phyloP scores from a whole-genome alignment of 2,113 vertebrate genomes.

The Pangasianodon hypophthalmus region DNA sequence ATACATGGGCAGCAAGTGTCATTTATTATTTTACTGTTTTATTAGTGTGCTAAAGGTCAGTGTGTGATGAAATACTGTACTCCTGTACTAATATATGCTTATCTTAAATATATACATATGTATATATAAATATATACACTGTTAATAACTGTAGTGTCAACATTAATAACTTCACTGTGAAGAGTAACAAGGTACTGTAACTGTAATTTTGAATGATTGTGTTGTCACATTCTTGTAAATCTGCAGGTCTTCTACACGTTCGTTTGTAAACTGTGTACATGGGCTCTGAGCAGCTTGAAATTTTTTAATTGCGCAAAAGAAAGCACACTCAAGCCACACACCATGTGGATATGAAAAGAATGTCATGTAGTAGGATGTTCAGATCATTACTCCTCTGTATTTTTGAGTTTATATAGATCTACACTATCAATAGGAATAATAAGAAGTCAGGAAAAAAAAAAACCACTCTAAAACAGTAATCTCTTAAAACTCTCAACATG shows the following conservation, averaged over 20 bases:
- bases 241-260: background rate
- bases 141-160: background rate
- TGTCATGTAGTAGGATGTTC: background rate
- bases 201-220: background rate
- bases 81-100: too few species aligned
- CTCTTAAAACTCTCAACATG: background rate
- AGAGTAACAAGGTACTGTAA: background rate
- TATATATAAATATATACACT: too few species aligned
- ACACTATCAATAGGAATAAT: background rate
- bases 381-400: background rate
- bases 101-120: too few species aligned
- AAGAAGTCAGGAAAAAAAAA: background rate
- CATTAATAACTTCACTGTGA: background rate
- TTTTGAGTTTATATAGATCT: background rate
- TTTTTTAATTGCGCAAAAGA: background rate
- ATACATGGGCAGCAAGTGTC: too few species aligned
- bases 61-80: too few species aligned
- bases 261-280: background rate
- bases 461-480: background rate
- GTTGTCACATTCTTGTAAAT: background rate
- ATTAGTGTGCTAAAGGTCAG: too few species aligned
- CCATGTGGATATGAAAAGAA: background rate
- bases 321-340: background rate
- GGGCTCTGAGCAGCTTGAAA: background rate
- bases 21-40: too few species aligned